A percentile compares a stretch with the other conserved stretches of the same genome.
These are phyloP conservation scores for Mustelus asterias DNA, from an alignment of 2,113 vertebrate genomes.

Conservation along the genomic window DNA sequence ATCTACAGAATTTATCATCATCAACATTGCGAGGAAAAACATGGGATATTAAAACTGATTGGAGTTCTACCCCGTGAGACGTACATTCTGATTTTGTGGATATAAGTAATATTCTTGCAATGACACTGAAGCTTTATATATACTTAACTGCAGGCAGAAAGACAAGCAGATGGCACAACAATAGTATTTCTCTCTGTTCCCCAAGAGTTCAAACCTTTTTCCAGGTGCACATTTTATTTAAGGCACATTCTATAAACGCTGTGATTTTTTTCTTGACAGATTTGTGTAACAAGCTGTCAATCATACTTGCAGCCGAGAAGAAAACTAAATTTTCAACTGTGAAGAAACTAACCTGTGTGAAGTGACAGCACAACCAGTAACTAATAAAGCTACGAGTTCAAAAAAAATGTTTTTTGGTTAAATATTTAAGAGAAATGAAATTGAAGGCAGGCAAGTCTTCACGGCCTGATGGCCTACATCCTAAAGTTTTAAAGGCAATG, in stretches of 20 bases:
- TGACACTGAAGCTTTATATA: not conserved
- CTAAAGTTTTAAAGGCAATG: no score
- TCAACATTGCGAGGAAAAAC: not conserved
- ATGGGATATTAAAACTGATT: not conserved
- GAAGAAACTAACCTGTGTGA: constrained; percentile 73
- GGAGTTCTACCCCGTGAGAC: no score
- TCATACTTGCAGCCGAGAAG: constrained; percentile 66
- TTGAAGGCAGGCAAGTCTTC: no score
- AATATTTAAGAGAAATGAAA: not conserved
- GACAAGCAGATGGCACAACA: not conserved
- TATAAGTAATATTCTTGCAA: not conserved
- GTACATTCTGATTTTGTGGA: not conserved
- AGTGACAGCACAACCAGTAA: constrained; percentile 46
- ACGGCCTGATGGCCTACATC: no score
- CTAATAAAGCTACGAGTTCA: not conserved
- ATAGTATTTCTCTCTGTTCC: not conserved
- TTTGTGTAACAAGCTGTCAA: constrained; percentile 75
- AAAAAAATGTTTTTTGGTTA: constrained; percentile 4
- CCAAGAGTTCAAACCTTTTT: constrained; percentile 57
- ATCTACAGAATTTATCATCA: not conserved
- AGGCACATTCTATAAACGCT: constrained; percentile 72
- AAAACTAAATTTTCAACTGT: constrained; percentile 63
- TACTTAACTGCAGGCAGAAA: not conserved
- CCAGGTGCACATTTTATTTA: constrained; percentile 76
- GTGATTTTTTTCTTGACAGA: constrained; percentile 68